These are phyloP conservation scores for Calidris pugnax DNA, from an alignment of 2,113 vertebrate species.

Conservation along the genomic window DNA sequence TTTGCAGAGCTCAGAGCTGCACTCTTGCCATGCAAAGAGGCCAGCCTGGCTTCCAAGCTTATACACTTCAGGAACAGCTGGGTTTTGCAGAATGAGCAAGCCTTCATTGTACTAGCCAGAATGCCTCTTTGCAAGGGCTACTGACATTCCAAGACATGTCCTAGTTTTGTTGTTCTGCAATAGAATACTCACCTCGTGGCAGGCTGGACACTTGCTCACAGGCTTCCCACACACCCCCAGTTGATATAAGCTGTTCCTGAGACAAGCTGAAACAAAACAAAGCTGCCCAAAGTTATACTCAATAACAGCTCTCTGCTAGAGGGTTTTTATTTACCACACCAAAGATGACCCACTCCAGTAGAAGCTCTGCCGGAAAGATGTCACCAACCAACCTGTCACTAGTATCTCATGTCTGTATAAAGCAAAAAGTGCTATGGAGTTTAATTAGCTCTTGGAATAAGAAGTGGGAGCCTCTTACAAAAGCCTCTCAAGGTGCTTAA, in stretches of 20 bases:
- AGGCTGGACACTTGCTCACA: slow-evolving; percentile 82
- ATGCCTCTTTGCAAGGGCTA: neutral
- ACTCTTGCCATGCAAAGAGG: neutral
- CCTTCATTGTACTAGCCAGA: neutral
- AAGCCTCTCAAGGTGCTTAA: neutral
- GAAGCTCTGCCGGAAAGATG: neutral
- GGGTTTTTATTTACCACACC: neutral
- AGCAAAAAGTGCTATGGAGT: neutral
- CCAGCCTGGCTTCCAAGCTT: neutral
- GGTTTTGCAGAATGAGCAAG: neutral
- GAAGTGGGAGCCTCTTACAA: neutral
- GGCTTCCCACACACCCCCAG: slow-evolving; percentile 86
- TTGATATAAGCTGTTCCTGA: slow-evolving; percentile 86
- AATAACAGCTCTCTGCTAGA: neutral
- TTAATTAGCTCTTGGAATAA: neutral
- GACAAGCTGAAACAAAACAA: slow-evolving; percentile 74
- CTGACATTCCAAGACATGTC: neutral
- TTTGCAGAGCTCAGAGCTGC: neutral
- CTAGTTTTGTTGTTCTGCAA: neutral
- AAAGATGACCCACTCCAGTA: neutral
- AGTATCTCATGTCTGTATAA: neutral
- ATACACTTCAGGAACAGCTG: neutral
- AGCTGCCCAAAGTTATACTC: neutral
- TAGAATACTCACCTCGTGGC: slow-evolving; percentile 80
- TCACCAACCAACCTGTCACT: neutral